These are phyloP conservation scores for Morus bassanus DNA, from an alignment of 2,797 vertebrate genomes.

Conservation along the genomic window DNA sequence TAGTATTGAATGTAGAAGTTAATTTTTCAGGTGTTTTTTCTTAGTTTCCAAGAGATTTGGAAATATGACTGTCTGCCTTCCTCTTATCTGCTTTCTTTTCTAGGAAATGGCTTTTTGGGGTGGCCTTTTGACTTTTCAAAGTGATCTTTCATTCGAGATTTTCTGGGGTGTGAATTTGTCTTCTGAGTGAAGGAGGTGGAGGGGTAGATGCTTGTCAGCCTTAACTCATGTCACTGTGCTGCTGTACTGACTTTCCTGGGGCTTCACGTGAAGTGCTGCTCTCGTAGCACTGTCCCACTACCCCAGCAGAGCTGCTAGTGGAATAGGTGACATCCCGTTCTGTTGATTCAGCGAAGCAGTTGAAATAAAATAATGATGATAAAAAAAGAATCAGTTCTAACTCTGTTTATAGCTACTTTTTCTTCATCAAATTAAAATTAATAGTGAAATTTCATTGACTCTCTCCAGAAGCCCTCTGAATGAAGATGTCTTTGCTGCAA, in stretches of 20 bases:
- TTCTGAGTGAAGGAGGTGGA: not conserved
- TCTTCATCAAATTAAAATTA: not conserved
- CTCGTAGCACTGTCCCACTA: not conserved
- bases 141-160: not conserved
- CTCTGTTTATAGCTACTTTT: not conserved
- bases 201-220: not conserved
- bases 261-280: not conserved
- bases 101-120: not conserved
- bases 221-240: not conserved
- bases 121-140: not conserved
- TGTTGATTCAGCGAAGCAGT: not conserved
- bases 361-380: not conserved
- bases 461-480: constrained; percentile 86
- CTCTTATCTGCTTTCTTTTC: not conserved
- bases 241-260: not conserved
- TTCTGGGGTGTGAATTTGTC: not conserved
- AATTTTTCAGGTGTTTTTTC: not conserved
- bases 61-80: not conserved
- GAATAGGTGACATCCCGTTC: not conserved
- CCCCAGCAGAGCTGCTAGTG: not conserved
- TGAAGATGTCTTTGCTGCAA: constrained; percentile 88
- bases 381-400: not conserved
- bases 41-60: not conserved
- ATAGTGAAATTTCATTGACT: not conserved
- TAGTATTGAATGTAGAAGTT: not conserved